A percentile compares a stretch with the other conserved stretches of the same genome.
These are phyloP conservation scores for Poicephalus gulielmi DNA, from an alignment of 2,113 vertebrate genomes.

Conservation along the genomic window DNA sequence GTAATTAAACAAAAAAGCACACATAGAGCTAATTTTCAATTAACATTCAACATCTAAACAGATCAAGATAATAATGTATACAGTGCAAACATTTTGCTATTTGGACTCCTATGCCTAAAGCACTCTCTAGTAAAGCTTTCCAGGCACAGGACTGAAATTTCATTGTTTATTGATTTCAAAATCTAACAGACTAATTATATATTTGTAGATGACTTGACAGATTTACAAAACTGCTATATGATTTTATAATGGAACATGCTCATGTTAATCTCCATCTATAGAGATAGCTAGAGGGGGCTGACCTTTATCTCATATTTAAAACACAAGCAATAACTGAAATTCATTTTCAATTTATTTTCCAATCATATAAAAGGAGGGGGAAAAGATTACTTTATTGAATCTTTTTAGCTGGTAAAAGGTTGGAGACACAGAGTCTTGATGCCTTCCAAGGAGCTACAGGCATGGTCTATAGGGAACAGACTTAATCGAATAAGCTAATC, in stretches of 20 bases:
- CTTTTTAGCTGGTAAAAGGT: slow-evolving; percentile 70
- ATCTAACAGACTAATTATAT: slow-evolving; percentile 71
- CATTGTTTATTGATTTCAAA: slow-evolving; percentile 61
- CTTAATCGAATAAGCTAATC: slow-evolving; percentile 83
- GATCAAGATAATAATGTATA: slow-evolving; percentile 6
- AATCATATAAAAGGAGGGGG: slow-evolving; percentile 78
- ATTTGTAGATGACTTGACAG: slow-evolving; percentile 66
- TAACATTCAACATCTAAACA: background rate
- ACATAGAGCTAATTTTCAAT: slow-evolving; percentile 6
- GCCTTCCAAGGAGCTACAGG: slow-evolving; percentile 64
- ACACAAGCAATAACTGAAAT: slow-evolving; percentile 81
- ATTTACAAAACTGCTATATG: slow-evolving; percentile 64
- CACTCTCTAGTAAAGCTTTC: slow-evolving; percentile 23
- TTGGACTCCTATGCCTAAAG: slow-evolving; percentile 33
- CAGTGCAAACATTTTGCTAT: background rate
- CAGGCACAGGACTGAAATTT: slow-evolving; percentile 23
- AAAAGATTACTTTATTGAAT: slow-evolving; percentile 78
- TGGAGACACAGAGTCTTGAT: slow-evolving; percentile 64
- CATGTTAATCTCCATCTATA: slow-evolving; percentile 68
- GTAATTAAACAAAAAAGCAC: background rate
- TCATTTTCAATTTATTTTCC: slow-evolving; percentile 88
- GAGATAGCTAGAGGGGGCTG: slow-evolving; percentile 61
- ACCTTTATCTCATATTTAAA: slow-evolving; percentile 84
- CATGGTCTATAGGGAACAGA: slow-evolving; percentile 72
- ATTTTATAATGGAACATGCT: slow-evolving; percentile 73